A percentile compares a stretch with the other conserved stretches of the same genome.
phyloP scores from a whole-genome alignment of 1,140 invertebrate species.

The Steinernema khuongi region DNA sequence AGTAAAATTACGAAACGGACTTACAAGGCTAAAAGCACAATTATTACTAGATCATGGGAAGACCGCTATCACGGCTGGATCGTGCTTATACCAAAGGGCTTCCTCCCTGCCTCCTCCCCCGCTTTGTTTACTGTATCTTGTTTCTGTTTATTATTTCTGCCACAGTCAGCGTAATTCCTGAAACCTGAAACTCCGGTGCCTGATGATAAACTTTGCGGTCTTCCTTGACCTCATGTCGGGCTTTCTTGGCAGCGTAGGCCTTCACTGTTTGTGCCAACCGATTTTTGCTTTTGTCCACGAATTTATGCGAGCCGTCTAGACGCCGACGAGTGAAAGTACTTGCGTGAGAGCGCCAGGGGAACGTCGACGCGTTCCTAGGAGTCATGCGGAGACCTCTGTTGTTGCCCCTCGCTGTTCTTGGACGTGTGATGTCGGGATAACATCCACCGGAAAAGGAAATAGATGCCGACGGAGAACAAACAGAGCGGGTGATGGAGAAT shows the following conservation, averaged over 20 bases:
- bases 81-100: neutral
- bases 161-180: neutral
- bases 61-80: neutral
- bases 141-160: conserved; percentile 4
- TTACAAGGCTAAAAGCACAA: neutral
- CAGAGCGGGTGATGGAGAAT: neutral
- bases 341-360: neutral
- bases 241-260: no score
- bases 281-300: neutral
- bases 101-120: neutral
- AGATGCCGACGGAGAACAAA: neutral
- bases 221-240: no score
- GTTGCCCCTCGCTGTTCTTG: neutral
- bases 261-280: neutral
- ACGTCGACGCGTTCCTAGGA: neutral
- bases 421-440: neutral
- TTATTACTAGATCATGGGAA: neutral
- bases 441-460: neutral
- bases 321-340: neutral
- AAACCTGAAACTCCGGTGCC: neutral
- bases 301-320: neutral
- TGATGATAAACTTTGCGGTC: no score
- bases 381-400: neutral
- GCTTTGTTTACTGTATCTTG: neutral
- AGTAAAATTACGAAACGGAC: neutral